Conservation (phyloP, 2,888 invertebrate species). For the Mythimna impura region DNA sequence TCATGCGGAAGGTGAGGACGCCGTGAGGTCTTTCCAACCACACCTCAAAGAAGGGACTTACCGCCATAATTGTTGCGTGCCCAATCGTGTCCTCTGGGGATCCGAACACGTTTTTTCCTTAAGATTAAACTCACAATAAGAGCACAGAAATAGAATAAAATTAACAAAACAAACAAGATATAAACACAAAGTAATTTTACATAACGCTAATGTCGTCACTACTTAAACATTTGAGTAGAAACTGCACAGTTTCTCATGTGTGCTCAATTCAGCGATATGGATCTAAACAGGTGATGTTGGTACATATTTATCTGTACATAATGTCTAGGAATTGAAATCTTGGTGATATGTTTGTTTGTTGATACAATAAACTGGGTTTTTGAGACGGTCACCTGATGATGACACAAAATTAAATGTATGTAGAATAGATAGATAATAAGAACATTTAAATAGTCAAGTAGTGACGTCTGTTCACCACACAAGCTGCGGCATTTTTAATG, state of each 20-base stretch:
- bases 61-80: too few species aligned
- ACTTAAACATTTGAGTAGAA: conserved; percentile 53
- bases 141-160: conserved; percentile 24
- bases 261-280: conserved; percentile 27
- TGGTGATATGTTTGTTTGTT: conserved; percentile 26
- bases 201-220: conserved; percentile 37
- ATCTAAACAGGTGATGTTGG: conserved; percentile 35
- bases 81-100: too few species aligned
- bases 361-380: conserved; percentile 8
- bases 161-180: conserved; percentile 25
- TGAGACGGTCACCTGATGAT: background rate
- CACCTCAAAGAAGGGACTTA: too few species aligned
- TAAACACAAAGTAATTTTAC: conserved; percentile 39
- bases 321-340: conserved; percentile 35
- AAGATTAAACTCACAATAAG: background rate
- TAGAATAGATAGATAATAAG: too few species aligned
- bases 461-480: too few species aligned
- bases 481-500: background rate
- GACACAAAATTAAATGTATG: background rate
- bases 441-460: too few species aligned
- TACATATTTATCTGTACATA: conserved; percentile 50
- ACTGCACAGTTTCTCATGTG: conserved; percentile 34
- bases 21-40: too few species aligned
- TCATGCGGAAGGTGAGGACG: too few species aligned
- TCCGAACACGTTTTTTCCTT: background rate